Evolutionary conservation across 2,888 invertebrate species (phyloP).

Genomic region (Lydus trimaculatus): DNA sequence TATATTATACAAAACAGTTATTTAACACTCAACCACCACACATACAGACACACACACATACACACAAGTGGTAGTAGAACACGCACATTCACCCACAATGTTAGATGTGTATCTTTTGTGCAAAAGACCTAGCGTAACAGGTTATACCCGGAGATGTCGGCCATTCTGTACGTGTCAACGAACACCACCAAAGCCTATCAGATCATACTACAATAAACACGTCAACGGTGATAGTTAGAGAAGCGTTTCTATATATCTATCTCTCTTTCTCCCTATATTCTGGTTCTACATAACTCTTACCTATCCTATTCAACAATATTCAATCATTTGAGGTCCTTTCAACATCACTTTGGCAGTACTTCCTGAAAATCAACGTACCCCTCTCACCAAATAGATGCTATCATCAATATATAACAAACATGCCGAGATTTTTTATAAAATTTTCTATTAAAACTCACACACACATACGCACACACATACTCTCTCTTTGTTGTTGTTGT

Average conservation of each 20-base stretch:
- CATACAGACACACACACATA: too few relatives aligned
- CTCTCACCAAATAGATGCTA: background rate
- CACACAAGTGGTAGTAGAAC: background rate
- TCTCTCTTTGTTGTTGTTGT: too few relatives aligned
- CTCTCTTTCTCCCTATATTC: conserved; percentile 16
- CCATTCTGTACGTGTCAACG: conserved; percentile 46
- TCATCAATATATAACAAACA: background rate
- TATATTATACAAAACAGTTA: background rate
- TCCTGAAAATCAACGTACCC: conserved; percentile 25
- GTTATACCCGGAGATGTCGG: conserved; percentile 41
- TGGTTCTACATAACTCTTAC: conserved; percentile 31
- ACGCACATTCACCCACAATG: conserved; percentile 4
- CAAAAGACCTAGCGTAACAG: conserved; percentile 37
- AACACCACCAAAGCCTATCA: conserved; percentile 42
- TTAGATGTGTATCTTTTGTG: conserved; percentile 24
- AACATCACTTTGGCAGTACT: conserved; percentile 20
- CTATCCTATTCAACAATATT: conserved; percentile 21
- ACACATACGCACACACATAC: background rate
- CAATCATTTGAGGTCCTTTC: background rate
- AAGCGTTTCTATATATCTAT: too few relatives aligned
- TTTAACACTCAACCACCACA: conserved; percentile 1
- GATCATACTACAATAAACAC: conserved; percentile 45
- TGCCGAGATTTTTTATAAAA: background rate
- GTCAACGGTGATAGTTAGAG: conserved; percentile 39
- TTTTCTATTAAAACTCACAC: background rate